Base-by-base conservation (phyloP, 2,113 vertebrate species). In the Zootoca vivipara region DNA sequence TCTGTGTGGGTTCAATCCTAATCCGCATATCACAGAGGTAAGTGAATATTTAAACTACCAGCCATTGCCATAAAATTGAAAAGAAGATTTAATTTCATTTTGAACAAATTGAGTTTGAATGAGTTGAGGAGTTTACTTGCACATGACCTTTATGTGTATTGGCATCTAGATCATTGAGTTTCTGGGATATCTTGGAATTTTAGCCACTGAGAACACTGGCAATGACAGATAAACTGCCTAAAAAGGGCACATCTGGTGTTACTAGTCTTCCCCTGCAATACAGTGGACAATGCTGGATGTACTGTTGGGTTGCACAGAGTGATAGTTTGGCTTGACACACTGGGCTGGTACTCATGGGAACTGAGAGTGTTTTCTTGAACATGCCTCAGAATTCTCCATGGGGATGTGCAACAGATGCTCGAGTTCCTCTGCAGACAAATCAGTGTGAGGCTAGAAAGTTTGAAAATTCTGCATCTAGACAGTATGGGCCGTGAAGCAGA, bases 1-100 rank as follows among this genome's bases (percentile, higher is more conserved):
- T 93, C 94, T 99, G 72, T 99, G 99, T 96, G 99, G 99, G 52
- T 99, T 99, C 95, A 99, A 99, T 94, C 99, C 99, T 20, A 98
- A 97, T 89, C 97, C 97, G 84, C 97, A 98, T 79, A 95, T 98
- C 90, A 97, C 97, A 3, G 97, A 97, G 95, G 99, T 99, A 94
- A 98, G 99, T 96, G 90, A 84, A 22, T 86, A 86, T 85, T 65
- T 69, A 87, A 40, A 4, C 7, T 3, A 35, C 65, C 52, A 26
- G 26, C 12, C 22, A 65, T 33, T 18, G 7, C 56, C 4, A 18
- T 7, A 46, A 18, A 15, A 30, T 58, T 13, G 7, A 85, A 73
- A 73, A 62, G 3, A 28, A 67, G 2, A 30, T 26, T 18, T 69
- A 30, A 42, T 1, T 4, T 87, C 13, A 7, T 80, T 30, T 52